Base-by-base conservation (phyloP, 2,113 vertebrate species). In the Aegotheles bennettii region DNA sequence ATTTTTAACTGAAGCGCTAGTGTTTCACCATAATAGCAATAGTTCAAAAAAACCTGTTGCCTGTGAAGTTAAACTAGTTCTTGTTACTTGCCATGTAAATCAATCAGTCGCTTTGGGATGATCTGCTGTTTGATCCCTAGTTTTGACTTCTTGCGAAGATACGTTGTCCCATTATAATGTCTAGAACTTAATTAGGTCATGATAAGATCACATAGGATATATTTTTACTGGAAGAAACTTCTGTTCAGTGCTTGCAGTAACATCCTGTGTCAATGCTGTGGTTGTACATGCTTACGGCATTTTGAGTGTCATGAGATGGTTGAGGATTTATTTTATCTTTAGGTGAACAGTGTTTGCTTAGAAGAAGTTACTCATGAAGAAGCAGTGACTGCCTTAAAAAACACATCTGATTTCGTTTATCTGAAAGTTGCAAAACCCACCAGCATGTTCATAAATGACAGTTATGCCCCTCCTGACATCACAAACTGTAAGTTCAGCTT, bases 321-420 rank as follows among this genome's bases (percentile, higher is more conserved):
- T 90, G 35, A 86, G 13, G 77, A n/a, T 31, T 24, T 8, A 9
- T 24, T 59, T 33, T 90, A 10, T 60, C 19, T 85, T 81, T 92
- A 99, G 99, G 99, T 99, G 87, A 99, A 99, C 97, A 98, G 97
- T 51, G 98, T 98, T 53, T 99, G 98, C 78, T 98, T 99, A 96
- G 99, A 99, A 98, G 99, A 99, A 97, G 99, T 99, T 97, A 99
- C 98, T 96, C 99, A 99, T 54, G 99, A 99, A 97, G 99, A 99
- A 95, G 99, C 99, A 80, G 99, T 99, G 97, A 99, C 99, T 87
- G 99, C 99, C 98, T 98, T 99, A 98, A 99, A 99, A 97, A 99
- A 99, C 94, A 99, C 99, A 21, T 98, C 99, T 24, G 99, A 99
- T 80, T 99, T 99, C 93, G 99, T 99, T 87, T 99, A 99, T 97